Percentiles rank a stretch among this genome's conserved stretches.
Conservation (phyloP, 2,888 invertebrate species). For the Arrhopalites spinosus region DNA sequence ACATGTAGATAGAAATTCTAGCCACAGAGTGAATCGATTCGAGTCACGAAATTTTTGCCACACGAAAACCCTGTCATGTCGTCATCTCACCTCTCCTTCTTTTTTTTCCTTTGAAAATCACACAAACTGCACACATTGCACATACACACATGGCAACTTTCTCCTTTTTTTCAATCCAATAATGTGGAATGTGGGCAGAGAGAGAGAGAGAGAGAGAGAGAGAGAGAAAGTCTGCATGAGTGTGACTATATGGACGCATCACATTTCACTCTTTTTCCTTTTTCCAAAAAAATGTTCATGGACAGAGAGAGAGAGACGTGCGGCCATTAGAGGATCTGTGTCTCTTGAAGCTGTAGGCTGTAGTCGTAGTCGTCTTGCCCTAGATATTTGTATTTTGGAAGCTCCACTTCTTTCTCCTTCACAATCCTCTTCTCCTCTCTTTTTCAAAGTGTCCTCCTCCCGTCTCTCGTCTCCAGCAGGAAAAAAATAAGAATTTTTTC, state of each 20-base stretch:
- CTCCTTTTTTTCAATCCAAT: neutral
- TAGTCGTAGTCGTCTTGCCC: neutral
- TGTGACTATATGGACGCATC: too few relatives aligned
- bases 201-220: neutral
- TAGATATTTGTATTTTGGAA: too few relatives aligned
- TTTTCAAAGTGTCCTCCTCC: neutral
- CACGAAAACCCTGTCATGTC: conserved; percentile 26
- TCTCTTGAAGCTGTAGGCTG: too few relatives aligned
- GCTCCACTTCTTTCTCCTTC: conserved; percentile 12
- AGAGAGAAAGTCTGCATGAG: neutral
- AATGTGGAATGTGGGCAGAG: neutral
- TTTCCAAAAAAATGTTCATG: too few relatives aligned
- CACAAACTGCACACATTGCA: too few relatives aligned
- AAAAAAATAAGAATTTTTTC: too few relatives aligned
- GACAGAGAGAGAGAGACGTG: too few relatives aligned
- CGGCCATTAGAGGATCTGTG: too few relatives aligned
- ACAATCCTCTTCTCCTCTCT: neutral
- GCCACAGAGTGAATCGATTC: conserved; percentile 32
- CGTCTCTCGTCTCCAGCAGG: neutral
- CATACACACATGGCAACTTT: neutral
- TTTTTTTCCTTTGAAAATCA: too few relatives aligned
- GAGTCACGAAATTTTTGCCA: conserved; percentile 37
- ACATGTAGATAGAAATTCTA: neutral
- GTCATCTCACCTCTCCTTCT: conserved; percentile 14
- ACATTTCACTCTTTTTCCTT: too few relatives aligned